These are phyloP conservation scores for Ophthalmolycus amberensis DNA, from an alignment of 2,113 vertebrate species.

Conservation along the genomic window DNA sequence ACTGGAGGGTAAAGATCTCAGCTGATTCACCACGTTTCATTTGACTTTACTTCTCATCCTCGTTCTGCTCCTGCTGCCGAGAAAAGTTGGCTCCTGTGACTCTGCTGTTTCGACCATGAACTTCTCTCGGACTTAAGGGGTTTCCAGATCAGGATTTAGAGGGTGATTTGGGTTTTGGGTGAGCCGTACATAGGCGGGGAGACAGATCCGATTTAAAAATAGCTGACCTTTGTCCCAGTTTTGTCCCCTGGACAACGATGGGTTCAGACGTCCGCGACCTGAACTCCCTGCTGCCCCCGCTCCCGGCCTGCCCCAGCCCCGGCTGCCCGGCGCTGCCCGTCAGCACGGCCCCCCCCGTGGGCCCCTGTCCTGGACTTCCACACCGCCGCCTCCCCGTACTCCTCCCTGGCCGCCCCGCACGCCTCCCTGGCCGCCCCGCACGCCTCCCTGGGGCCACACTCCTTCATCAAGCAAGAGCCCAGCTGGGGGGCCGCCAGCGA, in stretches of 20 bases:
- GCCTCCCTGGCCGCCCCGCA: constrained; percentile 88
- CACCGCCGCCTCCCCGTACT: constrained; percentile 88
- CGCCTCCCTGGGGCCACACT: constrained; percentile 90
- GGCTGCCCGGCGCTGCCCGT: constrained; percentile 89
- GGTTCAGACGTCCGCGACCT: constrained; percentile 95
- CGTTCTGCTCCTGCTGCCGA: background rate
- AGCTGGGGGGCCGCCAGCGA: constrained; percentile 91
- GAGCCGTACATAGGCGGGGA: background rate
- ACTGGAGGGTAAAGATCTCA: constrained; percentile 2
- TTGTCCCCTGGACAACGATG: constrained; percentile 78
- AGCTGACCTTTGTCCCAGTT: constrained; percentile 24
- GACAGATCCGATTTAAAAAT: constrained; percentile 34
- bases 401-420: constrained; percentile 88
- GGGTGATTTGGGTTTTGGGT: constrained; percentile 10
- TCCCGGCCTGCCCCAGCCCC: constrained; percentile 86
- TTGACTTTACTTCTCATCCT: background rate
- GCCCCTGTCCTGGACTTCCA: constrained; percentile 95
- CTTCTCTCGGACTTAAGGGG: constrained; percentile 63
- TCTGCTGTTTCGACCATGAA: constrained; percentile 59
- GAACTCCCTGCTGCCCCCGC: constrained; percentile 90
- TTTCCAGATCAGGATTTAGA: constrained; percentile 39
- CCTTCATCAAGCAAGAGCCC: constrained; percentile 98
- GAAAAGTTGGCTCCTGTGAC: constrained; percentile 16
- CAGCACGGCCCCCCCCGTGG: constrained; percentile 93
- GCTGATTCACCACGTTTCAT: background rate